A percentile compares a stretch with the other conserved stretches of the same genome.
Conservation (phyloP, 2,113 vertebrate species). For the Macheiramphus alcinus region DNA sequence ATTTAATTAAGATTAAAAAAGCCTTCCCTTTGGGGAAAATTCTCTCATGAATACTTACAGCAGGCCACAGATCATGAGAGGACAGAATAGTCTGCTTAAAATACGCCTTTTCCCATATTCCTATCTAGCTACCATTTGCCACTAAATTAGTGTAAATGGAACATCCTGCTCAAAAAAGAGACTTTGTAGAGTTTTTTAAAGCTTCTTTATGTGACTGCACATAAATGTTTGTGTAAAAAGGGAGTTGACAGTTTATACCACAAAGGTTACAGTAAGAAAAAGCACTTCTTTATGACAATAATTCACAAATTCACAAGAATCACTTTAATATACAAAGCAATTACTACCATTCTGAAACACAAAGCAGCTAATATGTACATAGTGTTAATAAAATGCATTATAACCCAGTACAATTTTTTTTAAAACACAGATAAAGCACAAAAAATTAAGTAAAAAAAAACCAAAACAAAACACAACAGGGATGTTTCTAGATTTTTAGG, state of each 20-base stretch:
- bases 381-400: constrained; percentile 83
- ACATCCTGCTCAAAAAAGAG: constrained; percentile 68
- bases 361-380: constrained; percentile 83
- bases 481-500: constrained; percentile 61
- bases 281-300: constrained; percentile 80
- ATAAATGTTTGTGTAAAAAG: constrained; percentile 84
- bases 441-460: constrained; percentile 52
- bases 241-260: constrained; percentile 81
- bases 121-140: neutral
- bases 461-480: constrained; percentile 45
- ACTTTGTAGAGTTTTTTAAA: constrained; percentile 74
- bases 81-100: neutral
- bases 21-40: neutral
- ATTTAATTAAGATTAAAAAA: neutral
- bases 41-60: neutral
- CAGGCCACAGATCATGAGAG: neutral
- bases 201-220: constrained; percentile 83
- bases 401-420: constrained; percentile 72
- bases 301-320: constrained; percentile 84
- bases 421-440: constrained; percentile 73
- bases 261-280: constrained; percentile 85
- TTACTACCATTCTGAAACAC: constrained; percentile 81
- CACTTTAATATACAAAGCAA: constrained; percentile 86
- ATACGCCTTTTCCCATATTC: neutral
- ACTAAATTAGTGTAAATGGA: neutral